Percentiles rank a stretch among this genome's conserved stretches.
phyloP scores from a whole-genome alignment of 2,888 invertebrate genomes.

The Rhimphoctona megacephalus region DNA sequence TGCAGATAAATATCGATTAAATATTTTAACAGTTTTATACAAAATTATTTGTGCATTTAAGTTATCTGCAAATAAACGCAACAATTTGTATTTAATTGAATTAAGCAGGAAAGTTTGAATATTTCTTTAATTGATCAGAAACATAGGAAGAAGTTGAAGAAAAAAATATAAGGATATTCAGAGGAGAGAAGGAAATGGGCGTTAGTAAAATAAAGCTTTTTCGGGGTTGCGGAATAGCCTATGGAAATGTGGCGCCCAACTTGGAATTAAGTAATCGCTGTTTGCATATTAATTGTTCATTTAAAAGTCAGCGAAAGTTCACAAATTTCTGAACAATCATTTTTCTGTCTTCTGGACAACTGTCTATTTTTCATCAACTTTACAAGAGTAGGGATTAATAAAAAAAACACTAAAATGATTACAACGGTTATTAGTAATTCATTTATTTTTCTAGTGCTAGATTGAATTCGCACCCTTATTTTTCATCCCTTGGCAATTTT shows the following conservation, averaged over 20 bases:
- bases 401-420: not conserved
- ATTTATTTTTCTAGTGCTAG: slow-evolving; percentile 15
- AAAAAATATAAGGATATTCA: not conserved
- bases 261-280: slow-evolving; percentile 83
- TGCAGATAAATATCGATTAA: not conserved
- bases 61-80: not conserved
- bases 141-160: not conserved
- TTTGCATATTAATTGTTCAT: slow-evolving; percentile 84
- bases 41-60: not conserved
- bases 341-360: slow-evolving; percentile 4
- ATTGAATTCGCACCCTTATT: slow-evolving; percentile 23
- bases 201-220: slow-evolving; percentile 60
- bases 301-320: slow-evolving; percentile 69
- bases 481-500: slow-evolving; percentile 13
- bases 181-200: not conserved
- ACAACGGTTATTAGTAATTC: slow-evolving; percentile 16
- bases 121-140: not conserved
- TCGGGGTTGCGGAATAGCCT: slow-evolving; percentile 74
- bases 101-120: not conserved
- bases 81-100: not conserved
- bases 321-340: slow-evolving; percentile 38
- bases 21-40: not conserved
- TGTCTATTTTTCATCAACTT: slow-evolving; percentile 14
- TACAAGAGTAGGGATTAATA: not conserved
- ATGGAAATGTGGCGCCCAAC: slow-evolving; percentile 79